Percentiles rank a stretch among this genome's conserved stretches.
Conservation (phyloP, 2,113 vertebrate genomes). For the Rhegmatorhina hoffmannsi region DNA sequence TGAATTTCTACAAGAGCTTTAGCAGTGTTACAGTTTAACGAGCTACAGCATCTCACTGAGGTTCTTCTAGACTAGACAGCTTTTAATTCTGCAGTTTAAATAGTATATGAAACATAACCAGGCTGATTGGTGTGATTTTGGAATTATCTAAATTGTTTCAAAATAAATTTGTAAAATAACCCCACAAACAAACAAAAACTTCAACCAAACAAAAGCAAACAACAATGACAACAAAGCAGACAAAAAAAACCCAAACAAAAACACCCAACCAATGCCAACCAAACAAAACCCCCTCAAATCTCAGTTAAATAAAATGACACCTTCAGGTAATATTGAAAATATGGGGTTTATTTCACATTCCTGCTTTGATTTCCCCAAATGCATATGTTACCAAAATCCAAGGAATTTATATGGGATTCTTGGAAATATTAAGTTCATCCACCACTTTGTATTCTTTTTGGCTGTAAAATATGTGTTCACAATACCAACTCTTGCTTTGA, state of each 20-base stretch:
- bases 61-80: background rate
- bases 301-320: background rate
- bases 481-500: background rate
- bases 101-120: background rate
- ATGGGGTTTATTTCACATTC: rapidly evolving
- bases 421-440: background rate
- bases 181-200: too few relatives aligned
- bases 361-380: background rate
- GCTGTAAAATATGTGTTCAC: background rate
- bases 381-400: background rate
- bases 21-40: background rate
- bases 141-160: background rate
- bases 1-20: background rate
- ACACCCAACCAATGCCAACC: rapidly evolving
- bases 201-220: too few relatives aligned
- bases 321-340: background rate
- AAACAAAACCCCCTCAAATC: background rate
- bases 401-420: background rate
- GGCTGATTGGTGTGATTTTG: background rate
- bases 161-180: background rate
- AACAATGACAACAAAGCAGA: too few relatives aligned
- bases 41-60: background rate
- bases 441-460: background rate
- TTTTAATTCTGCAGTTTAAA: background rate
- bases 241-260: rapidly evolving